Evolutionary conservation across 2,113 vertebrate genomes (phyloP).

Genomic region (Xerus inauris): DNA sequence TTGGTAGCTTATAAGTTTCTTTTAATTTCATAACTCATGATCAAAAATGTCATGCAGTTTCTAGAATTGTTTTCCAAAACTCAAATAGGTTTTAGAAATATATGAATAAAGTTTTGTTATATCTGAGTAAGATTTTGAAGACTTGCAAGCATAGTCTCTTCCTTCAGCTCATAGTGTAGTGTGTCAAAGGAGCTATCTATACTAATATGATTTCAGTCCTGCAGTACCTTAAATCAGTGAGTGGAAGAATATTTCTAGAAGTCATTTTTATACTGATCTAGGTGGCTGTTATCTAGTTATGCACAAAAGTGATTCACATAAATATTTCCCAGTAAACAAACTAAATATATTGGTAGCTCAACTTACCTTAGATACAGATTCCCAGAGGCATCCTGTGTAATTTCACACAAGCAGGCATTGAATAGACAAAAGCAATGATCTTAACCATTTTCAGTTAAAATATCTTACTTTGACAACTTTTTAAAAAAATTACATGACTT

Average conservation of each 20-base stretch:
- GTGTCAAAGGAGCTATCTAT: neutral
- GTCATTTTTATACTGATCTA: neutral
- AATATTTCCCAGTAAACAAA: neutral
- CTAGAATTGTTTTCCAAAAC: neutral
- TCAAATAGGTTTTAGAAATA: neutral
- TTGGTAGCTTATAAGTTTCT: neutral
- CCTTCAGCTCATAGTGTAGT: neutral
- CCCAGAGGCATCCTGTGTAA: neutral
- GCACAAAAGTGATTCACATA: neutral
- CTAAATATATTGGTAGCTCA: neutral
- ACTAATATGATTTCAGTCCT: neutral
- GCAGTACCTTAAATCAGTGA: neutral
- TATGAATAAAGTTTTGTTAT: neutral
- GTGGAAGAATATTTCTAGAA: neutral
- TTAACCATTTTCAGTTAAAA: neutral
- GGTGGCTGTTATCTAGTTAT: neutral
- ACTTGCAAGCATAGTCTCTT: neutral
- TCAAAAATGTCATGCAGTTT: neutral
- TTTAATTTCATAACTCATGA: neutral
- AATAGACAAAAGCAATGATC: neutral
- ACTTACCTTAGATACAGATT: neutral
- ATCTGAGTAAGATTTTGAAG: neutral
- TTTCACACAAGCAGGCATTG: neutral
- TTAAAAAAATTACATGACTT: neutral
- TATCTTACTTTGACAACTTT: neutral